These are phyloP conservation scores for Tanytarsus gracilentus DNA, from an alignment of 2,888 invertebrate genomes.

Conservation along the genomic window DNA sequence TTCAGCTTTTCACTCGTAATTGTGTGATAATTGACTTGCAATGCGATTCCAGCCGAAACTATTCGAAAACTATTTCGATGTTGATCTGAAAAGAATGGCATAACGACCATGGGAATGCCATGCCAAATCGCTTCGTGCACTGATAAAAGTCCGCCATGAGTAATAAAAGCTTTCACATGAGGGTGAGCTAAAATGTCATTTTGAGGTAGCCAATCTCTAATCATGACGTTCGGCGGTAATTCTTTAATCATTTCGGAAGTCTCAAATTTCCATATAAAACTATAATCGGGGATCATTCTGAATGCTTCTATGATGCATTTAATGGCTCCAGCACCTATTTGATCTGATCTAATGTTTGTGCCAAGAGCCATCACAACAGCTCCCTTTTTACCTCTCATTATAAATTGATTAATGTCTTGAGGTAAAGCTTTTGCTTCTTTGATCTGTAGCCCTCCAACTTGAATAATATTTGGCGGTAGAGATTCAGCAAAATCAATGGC, in stretches of 20 bases:
- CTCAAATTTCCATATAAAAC: slow-evolving; percentile 41
- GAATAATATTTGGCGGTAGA: slow-evolving; percentile 39
- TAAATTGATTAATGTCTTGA: slow-evolving; percentile 34
- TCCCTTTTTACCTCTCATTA: slow-evolving; percentile 36
- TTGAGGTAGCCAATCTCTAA: slow-evolving; percentile 46
- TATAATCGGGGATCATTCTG: slow-evolving; percentile 35
- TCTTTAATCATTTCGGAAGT: slow-evolving; percentile 32
- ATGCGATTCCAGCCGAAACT: slow-evolving; percentile 31
- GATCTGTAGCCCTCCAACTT: slow-evolving; percentile 41
- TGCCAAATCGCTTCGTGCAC: slow-evolving; percentile 37
- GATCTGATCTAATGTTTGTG: slow-evolving; percentile 34
- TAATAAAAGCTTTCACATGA: slow-evolving; percentile 35
- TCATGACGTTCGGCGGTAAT: slow-evolving; percentile 42
- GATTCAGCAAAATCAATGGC: slow-evolving; percentile 37
- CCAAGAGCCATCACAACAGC: slow-evolving; percentile 39
- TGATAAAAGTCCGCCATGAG: slow-evolving; percentile 37
- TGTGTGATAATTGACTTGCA: slow-evolving; percentile 31
- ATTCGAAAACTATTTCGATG: slow-evolving; percentile 30
- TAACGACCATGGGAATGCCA: slow-evolving; percentile 37
- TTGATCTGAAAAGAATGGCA: slow-evolving; percentile 38
- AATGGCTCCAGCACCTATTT: slow-evolving; percentile 31
- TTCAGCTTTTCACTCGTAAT: slow-evolving; percentile 31
- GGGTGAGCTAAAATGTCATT: slow-evolving; percentile 41
- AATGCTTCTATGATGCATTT: slow-evolving; percentile 35
- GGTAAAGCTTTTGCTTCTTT: slow-evolving; percentile 34